These are phyloP conservation scores for Ramphastos sulfuratus DNA, from an alignment of 2,113 vertebrate species.

Conservation along the genomic window DNA sequence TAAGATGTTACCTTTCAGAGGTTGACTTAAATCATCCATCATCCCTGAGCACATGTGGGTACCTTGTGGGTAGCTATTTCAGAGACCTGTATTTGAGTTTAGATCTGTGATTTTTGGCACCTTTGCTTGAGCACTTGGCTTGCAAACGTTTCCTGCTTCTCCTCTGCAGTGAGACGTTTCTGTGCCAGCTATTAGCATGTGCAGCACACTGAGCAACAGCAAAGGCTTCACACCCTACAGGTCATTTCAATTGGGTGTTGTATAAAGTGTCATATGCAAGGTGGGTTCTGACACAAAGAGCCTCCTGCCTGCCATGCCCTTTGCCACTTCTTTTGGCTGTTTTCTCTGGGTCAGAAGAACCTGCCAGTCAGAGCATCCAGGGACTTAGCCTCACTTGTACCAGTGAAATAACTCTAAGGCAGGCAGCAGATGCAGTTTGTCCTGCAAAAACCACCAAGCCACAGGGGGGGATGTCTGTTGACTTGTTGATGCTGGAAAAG, in stretches of 20 bases:
- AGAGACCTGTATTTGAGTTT: background rate
- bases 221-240: background rate
- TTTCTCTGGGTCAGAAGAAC: background rate
- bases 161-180: background rate
- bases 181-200: background rate
- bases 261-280: background rate
- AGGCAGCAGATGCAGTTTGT: background rate
- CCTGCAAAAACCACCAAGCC: background rate
- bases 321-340: background rate
- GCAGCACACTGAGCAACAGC: background rate
- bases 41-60: background rate
- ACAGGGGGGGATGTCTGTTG: background rate
- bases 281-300: background rate
- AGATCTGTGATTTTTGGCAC: background rate
- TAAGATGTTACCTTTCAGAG: background rate
- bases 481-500: background rate
- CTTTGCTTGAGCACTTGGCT: background rate
- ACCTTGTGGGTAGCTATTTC: background rate
- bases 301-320: background rate
- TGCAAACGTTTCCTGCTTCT: background rate
- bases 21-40: background rate
- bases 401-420: background rate
- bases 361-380: background rate
- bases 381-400: background rate
- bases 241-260: background rate